Evolutionary conservation across 2,113 vertebrate species (phyloP).

Genomic region (Salvator merianae): DNA sequence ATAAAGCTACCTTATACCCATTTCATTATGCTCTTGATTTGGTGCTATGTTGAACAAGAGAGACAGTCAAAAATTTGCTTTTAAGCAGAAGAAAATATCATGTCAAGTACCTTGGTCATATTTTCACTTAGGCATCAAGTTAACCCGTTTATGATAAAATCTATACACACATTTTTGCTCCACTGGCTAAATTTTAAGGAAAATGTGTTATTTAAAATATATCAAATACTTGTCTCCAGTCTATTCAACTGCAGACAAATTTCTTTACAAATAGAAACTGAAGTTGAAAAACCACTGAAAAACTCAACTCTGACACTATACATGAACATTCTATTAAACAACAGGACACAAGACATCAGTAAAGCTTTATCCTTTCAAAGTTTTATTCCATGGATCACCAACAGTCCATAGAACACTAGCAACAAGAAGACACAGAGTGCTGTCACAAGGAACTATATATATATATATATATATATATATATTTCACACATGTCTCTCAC

Average conservation of each 20-base stretch:
- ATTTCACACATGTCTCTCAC: neutral
- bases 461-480: neutral
- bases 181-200: neutral
- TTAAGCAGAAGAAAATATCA: neutral
- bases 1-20: constrained; percentile 20
- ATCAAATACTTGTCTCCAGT: neutral
- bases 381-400: neutral
- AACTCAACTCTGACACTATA: neutral
- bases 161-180: neutral
- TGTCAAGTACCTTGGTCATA: neutral
- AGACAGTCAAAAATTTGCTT: neutral
- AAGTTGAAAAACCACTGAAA: too few relatives aligned
- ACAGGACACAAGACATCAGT: too few relatives aligned
- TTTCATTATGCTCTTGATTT: neutral
- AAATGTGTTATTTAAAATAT: neutral
- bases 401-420: neutral
- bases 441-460: neutral
- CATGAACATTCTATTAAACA: neutral
- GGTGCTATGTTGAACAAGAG: neutral
- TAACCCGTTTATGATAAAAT: neutral
- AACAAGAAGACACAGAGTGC: neutral
- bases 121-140: neutral
- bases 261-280: neutral
- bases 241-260: neutral
- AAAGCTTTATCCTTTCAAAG: neutral